These are phyloP conservation scores for Netelia virgata DNA, from an alignment of 2,888 invertebrate species.

Conservation along the genomic window DNA sequence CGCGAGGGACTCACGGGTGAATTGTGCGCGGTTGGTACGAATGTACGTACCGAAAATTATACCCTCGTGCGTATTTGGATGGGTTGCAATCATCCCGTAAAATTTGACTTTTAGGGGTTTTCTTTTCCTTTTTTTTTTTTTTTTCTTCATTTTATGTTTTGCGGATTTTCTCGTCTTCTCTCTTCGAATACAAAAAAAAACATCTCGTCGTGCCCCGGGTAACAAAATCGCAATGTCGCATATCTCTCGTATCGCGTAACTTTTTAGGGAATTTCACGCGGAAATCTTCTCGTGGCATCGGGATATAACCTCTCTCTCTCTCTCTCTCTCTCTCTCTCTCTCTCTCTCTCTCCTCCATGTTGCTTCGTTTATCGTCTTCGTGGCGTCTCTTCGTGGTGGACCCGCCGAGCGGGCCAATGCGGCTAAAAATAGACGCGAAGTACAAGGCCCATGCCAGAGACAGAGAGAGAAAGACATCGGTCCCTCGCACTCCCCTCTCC, in stretches of 20 bases:
- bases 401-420: constrained; percentile 22
- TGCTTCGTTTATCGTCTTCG: constrained; percentile 37
- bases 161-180: no score
- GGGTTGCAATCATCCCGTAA: constrained; percentile 76
- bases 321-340: no score
- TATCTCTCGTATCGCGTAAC: constrained; percentile 3
- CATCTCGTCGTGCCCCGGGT: constrained; percentile 51
- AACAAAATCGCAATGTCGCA: background rate
- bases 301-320: constrained; percentile 12
- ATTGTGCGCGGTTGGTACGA: constrained; percentile 46
- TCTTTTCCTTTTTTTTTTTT: constrained; percentile 65
- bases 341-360: background rate
- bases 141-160: constrained; percentile 67
- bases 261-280: background rate
- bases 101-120: constrained; percentile 67
- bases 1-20: constrained; percentile 37
- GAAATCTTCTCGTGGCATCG: constrained; percentile 55
- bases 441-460: constrained; percentile 64
- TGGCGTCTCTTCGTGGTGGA: constrained; percentile 43
- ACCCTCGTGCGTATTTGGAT: background rate
- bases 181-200: constrained; percentile 66
- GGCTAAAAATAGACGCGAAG: constrained; percentile 66
- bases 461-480: constrained; percentile 50
- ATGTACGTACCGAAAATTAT: constrained; percentile 31
- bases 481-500: constrained; percentile 26